phyloP scores from a whole-genome alignment of 2,797 vertebrate genomes.

The Picus viridis region DNA sequence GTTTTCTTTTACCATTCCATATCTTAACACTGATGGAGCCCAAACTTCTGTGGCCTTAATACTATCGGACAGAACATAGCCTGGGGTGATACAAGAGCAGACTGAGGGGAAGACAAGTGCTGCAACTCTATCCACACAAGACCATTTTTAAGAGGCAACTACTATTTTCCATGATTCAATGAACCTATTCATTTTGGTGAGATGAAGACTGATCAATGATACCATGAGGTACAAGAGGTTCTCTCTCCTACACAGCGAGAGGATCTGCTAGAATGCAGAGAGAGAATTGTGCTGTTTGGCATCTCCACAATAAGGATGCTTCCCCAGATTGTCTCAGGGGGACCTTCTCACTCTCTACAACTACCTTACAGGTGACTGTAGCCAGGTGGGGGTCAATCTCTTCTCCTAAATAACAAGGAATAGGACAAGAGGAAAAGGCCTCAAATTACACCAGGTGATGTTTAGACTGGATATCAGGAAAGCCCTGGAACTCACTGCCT shows the following conservation, averaged over 20 bases:
- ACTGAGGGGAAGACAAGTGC: background rate
- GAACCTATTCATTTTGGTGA: background rate
- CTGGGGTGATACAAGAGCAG: background rate
- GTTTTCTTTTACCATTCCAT: background rate
- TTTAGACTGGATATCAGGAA: background rate
- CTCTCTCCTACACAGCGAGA: background rate
- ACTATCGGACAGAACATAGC: background rate
- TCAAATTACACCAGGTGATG: too few relatives aligned
- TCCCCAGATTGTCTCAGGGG: background rate
- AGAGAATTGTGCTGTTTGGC: fast-evolving
- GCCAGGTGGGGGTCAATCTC: too few relatives aligned
- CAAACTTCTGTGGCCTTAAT: background rate
- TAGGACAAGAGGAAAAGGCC: too few relatives aligned
- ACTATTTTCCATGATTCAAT: background rate
- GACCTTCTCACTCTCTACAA: too few relatives aligned
- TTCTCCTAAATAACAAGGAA: too few relatives aligned
- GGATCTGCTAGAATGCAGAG: too few relatives aligned
- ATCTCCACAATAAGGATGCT: background rate
- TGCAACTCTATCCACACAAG: background rate
- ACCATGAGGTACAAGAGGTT: background rate
- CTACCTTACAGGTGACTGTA: too few relatives aligned
- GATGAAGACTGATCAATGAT: background rate
- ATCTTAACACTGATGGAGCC: background rate
- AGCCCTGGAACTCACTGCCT: too few relatives aligned
- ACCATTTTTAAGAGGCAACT: background rate